Evolutionary conservation across 2,797 vertebrate genomes (phyloP).

Genomic region (Varecia variegata): DNA sequence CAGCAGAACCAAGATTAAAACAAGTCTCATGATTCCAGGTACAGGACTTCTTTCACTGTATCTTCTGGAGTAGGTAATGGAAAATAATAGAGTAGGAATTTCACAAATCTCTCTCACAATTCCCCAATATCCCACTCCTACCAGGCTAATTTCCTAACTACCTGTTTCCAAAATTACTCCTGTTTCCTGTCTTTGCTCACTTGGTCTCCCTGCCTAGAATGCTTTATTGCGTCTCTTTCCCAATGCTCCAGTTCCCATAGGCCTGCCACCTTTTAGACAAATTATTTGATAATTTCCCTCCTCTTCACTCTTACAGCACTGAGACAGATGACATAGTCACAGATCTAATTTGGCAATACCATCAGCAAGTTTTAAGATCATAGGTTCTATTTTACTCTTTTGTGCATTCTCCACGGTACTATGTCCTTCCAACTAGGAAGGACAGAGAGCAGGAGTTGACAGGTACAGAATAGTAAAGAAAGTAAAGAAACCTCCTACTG

Average conservation of each 20-base stretch:
- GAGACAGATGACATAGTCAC: not conserved
- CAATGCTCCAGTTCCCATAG: not conserved
- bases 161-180: not conserved
- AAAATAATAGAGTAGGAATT: constrained; percentile 4
- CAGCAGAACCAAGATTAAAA: constrained; percentile 15
- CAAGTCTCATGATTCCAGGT: not conserved
- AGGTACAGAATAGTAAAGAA: not conserved
- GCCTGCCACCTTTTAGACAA: not conserved
- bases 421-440: not conserved
- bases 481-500: not conserved
- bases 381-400: not conserved
- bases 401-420: not conserved
- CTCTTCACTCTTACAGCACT: not conserved
- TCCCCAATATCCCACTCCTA: not conserved
- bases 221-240: not conserved
- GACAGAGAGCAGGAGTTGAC: not conserved
- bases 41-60: not conserved
- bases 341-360: not conserved
- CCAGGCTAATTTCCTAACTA: not conserved
- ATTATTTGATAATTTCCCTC: not conserved
- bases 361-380: constrained; percentile 2
- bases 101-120: not conserved
- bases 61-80: not conserved
- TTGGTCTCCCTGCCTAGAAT: not conserved
- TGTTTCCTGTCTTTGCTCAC: not conserved